Conservation (phyloP, 2,888 invertebrate species). For the Spialia ferax region DNA sequence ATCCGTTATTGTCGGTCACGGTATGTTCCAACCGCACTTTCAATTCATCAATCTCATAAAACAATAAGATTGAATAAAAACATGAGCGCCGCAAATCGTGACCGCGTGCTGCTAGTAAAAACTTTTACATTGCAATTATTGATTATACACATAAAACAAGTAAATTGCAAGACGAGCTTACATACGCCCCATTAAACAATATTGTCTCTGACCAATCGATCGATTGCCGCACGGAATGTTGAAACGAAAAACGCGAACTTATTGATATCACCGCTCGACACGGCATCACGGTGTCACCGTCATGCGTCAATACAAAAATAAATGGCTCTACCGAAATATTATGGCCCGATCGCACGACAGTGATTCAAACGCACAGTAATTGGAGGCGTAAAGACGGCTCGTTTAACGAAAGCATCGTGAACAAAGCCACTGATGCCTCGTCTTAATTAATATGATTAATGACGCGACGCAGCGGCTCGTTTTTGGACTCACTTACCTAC, state of each 20-base stretch:
- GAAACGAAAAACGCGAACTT: slow-evolving; percentile 43
- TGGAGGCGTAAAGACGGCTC: slow-evolving; percentile 61
- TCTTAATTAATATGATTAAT: slow-evolving; percentile 87
- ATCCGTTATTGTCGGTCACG: slow-evolving; percentile 68
- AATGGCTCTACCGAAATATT: slow-evolving; percentile 51
- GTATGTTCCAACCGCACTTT: slow-evolving; percentile 64
- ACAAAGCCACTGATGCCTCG: slow-evolving; percentile 80
- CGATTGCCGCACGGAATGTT: slow-evolving; percentile 43
- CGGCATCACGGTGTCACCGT: slow-evolving; percentile 40
- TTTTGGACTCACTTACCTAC: slow-evolving; percentile 79
- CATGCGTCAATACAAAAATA: slow-evolving; percentile 41
- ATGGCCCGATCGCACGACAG: slow-evolving; percentile 62
- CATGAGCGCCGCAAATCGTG: slow-evolving; percentile 66
- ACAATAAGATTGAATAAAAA: slow-evolving; percentile 68
- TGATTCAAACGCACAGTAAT: slow-evolving; percentile 54
- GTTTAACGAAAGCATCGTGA: slow-evolving; percentile 74
- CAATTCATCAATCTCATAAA: slow-evolving; percentile 71
- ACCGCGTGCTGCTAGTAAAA: slow-evolving; percentile 64
- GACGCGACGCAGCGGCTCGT: slow-evolving; percentile 73
- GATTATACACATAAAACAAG: slow-evolving; percentile 72
- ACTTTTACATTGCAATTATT: slow-evolving; percentile 58
- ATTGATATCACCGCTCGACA: slow-evolving; percentile 50
- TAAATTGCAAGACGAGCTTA: slow-evolving; percentile 55
- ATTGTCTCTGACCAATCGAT: slow-evolving; percentile 67
- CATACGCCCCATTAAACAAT: slow-evolving; percentile 61